Conservation (phyloP, 2,113 vertebrate genomes). For the Coturnix japonica region DNA sequence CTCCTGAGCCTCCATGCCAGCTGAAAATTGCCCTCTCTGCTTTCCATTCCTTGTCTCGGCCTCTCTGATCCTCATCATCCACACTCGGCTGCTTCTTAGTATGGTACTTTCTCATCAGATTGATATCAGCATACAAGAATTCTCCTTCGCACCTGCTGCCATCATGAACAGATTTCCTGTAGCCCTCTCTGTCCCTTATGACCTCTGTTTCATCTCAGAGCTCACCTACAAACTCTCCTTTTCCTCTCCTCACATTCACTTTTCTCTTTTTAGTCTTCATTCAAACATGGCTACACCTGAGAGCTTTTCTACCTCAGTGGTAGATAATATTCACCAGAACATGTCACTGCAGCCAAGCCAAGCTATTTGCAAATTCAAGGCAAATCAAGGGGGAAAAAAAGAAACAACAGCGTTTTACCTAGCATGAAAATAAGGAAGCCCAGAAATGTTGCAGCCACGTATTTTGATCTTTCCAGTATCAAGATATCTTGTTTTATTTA, state of each 20-base stretch:
- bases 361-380: neutral
- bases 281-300: neutral
- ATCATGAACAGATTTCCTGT: constrained; percentile 51
- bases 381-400: neutral
- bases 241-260: constrained; percentile 28
- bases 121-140: neutral
- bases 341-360: neutral
- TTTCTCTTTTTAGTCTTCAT: neutral
- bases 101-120: neutral
- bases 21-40: neutral
- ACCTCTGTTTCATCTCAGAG: neutral
- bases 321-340: neutral
- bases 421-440: neutral
- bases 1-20: neutral
- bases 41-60: neutral
- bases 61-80: neutral
- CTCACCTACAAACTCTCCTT: constrained; percentile 48
- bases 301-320: neutral
- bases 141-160: constrained; percentile 45
- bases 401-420: neutral
- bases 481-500: neutral
- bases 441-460: neutral
- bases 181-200: neutral
- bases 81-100: constrained; percentile 34
- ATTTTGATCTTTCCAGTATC: neutral